Evolutionary conservation across 2,113 vertebrate genomes (phyloP).

Genomic region (Aplodontia rufa): DNA sequence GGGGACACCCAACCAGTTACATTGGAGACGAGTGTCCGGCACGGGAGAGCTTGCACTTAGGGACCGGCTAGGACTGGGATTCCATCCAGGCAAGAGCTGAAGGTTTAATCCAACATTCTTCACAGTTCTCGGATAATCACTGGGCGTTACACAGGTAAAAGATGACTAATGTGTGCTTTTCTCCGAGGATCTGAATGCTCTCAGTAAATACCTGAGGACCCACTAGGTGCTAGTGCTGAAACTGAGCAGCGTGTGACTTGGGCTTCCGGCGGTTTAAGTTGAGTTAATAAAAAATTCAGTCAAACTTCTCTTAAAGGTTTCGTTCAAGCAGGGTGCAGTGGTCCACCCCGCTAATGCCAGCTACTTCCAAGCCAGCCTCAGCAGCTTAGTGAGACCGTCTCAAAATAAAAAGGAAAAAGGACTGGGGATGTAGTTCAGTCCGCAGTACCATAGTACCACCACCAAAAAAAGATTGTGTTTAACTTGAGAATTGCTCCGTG

Average conservation of each 20-base stretch:
- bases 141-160: background rate
- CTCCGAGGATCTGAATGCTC: background rate
- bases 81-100: background rate
- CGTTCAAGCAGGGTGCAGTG: too few species aligned
- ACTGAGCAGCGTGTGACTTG: background rate
- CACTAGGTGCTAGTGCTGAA: background rate
- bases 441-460: too few species aligned
- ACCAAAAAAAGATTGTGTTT: too few species aligned
- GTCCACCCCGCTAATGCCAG: too few species aligned
- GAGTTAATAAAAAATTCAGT: background rate
- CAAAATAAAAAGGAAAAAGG: too few species aligned
- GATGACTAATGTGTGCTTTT: background rate
- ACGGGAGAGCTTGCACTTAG: background rate
- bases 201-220: background rate
- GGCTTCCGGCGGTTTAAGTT: too few species aligned
- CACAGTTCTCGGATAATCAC: background rate
- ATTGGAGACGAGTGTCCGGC: background rate
- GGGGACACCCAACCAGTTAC: rapidly evolving
- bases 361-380: too few species aligned
- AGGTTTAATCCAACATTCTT: background rate
- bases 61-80: background rate
- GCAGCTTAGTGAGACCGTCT: too few species aligned
- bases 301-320: too few species aligned
- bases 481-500: background rate
- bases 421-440: too few species aligned